phyloP scores from a whole-genome alignment of 2,797 vertebrate genomes.

The Ptychobarbus kaznakovi region DNA sequence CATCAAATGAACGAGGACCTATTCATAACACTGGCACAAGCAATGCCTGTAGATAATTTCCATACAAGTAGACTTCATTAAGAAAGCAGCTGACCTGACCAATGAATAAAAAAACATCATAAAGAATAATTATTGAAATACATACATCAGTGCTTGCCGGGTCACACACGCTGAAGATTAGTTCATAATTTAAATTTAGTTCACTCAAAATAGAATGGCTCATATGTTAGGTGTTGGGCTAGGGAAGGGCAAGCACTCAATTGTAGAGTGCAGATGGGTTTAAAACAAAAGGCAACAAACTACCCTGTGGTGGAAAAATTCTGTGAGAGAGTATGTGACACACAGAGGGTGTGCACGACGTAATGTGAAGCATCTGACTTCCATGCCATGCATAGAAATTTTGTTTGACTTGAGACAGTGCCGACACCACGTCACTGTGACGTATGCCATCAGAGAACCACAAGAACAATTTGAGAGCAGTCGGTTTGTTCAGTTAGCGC shows the following conservation, averaged over 20 bases:
- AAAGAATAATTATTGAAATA: slow-evolving; percentile 4
- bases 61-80: not conserved
- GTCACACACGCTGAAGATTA: not conserved
- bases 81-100: not conserved
- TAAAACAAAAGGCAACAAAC: not conserved
- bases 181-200: not conserved
- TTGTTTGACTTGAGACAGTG: not conserved
- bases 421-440: not conserved
- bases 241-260: not conserved
- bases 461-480: not conserved
- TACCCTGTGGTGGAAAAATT: not conserved
- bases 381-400: not conserved
- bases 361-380: slow-evolving; percentile 2
- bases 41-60: not conserved
- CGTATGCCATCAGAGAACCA: not conserved
- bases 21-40: slow-evolving; percentile 26
- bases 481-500: not conserved
- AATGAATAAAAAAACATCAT: slow-evolving; percentile 10
- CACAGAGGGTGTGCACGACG: not conserved
- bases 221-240: not conserved
- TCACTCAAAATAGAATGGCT: not conserved
- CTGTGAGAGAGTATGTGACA: not conserved
- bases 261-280: not conserved
- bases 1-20: slow-evolving; percentile 8
- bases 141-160: not conserved